phyloP scores from a whole-genome alignment of 1,140 invertebrate genomes.

The Drosophila seguyi region DNA sequence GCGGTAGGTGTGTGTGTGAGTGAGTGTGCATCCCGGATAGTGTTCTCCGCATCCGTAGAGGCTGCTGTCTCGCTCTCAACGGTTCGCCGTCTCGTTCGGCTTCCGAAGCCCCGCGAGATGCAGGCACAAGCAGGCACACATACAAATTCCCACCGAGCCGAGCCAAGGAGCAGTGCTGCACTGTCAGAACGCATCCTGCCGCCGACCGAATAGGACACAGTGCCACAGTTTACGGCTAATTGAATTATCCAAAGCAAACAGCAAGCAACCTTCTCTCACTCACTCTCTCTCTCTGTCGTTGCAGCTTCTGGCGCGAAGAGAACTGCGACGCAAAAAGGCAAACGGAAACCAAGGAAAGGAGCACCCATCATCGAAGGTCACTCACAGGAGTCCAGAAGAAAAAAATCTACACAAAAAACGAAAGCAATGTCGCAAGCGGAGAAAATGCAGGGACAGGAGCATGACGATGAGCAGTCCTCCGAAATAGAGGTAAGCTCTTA shows the following conservation, averaged over 20 bases:
- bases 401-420: background rate
- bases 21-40: constrained; percentile 11
- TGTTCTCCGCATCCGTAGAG: constrained; percentile 2
- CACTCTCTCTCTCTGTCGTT: constrained; percentile 11
- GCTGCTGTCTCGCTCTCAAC: background rate
- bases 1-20: background rate
- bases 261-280: background rate
- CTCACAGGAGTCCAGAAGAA: background rate
- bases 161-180: background rate
- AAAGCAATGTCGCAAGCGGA: constrained; percentile 39
- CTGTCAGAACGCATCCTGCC: constrained; percentile 19
- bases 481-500: constrained; percentile 32
- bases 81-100: background rate
- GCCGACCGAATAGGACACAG: constrained; percentile 6
- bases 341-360: constrained; percentile 11
- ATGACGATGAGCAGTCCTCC: constrained; percentile 39
- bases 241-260: constrained; percentile 11
- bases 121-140: background rate
- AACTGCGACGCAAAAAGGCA: constrained; percentile 33
- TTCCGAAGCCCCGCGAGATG: constrained; percentile 9
- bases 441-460: constrained; percentile 47
- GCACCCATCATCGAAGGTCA: constrained; percentile 4
- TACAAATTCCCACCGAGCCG: background rate
- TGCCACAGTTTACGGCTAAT: constrained; percentile 7
- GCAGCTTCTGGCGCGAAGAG: constrained; percentile 37